Evolutionary conservation across 2,888 invertebrate species (phyloP).

Genomic region (Petrolisthes manimaculis): DNA sequence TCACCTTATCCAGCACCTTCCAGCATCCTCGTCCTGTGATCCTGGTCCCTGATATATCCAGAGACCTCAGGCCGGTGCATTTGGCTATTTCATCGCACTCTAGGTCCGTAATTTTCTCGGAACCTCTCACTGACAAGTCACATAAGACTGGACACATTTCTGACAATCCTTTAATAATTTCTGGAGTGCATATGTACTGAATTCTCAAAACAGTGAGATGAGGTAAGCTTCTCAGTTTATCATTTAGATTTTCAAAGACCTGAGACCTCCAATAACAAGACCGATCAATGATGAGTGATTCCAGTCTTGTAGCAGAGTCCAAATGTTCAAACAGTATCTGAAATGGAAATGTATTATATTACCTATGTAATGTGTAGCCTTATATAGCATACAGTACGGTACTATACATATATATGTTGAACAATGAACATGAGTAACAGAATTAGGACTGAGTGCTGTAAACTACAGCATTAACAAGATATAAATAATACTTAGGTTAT

Average conservation of each 20-base stretch:
- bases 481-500: no score
- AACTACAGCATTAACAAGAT: background rate
- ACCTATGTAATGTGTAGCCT: background rate
- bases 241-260: slow-evolving; percentile 41
- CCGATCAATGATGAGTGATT: slow-evolving; percentile 56
- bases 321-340: slow-evolving; percentile 55
- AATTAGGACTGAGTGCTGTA: background rate
- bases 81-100: slow-evolving; percentile 55
- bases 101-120: slow-evolving; percentile 53
- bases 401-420: background rate
- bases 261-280: slow-evolving; percentile 60
- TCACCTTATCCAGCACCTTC: slow-evolving; percentile 51
- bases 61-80: slow-evolving; percentile 32
- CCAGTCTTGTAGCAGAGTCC: slow-evolving; percentile 34
- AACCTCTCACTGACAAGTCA: slow-evolving; percentile 59
- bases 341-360: slow-evolving; percentile 11
- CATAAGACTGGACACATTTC: slow-evolving; percentile 51
- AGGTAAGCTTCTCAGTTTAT: slow-evolving; percentile 37
- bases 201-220: slow-evolving; percentile 47
- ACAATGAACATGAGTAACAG: background rate
- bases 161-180: slow-evolving; percentile 50
- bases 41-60: slow-evolving; percentile 63
- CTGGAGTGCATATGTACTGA: slow-evolving; percentile 61
- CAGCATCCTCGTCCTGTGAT: slow-evolving; percentile 63
- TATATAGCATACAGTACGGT: background rate